Base-by-base conservation (phyloP, 2,888 invertebrate species). In the Hemistola chrysoprasaria region DNA sequence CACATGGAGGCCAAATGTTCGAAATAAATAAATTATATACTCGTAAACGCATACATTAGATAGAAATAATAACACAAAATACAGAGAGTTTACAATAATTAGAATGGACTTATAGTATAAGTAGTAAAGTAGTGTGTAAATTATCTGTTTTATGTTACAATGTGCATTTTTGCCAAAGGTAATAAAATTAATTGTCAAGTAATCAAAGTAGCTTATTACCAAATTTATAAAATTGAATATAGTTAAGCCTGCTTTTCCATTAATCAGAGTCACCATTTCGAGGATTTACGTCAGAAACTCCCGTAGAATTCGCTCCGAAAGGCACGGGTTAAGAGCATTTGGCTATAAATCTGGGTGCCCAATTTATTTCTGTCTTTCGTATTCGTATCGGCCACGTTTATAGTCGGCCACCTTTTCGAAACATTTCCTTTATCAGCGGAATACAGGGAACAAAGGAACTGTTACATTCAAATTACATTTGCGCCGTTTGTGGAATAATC, bases 291-390 rank as follows among this genome's bases (percentile, higher is more conserved):
- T 53, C 59, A 72, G 71, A 69, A 67, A 70, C 61, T 71, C 68
- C 65, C 59, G 53, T 52, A 55, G 59, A 65, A 63, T 67, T 69
- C 65, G 67, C 62, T 62, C 55, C 56, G 45, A 56, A 50, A 40
- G 60, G 62, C 66, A 68, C 65, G 77, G 73, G 80, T 79, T 85
- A 82, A 86, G 76, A 86, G 86, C 84, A 78, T 84, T 86, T 66
- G 78, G 79, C 71, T 72, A 87, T 87, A 86, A 87, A 87, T 87
- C 82, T 65, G 70, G 62, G 62, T 65, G 70, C 63, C 76, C 80
- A 81, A 84, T 85, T 82, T 82, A 83, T 80, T 77, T 72, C 72
- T 77, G 78, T 77, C 78, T 72, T 76, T 66, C 71, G 71, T 50
- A 53, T 53, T 48, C 43, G 38, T 77, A 75, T 77, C 66, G 74